A percentile compares a stretch with the other conserved stretches of the same genome.
Conservation (phyloP, 2,797 vertebrate genomes). For the Scyliorhinus canicula region DNA sequence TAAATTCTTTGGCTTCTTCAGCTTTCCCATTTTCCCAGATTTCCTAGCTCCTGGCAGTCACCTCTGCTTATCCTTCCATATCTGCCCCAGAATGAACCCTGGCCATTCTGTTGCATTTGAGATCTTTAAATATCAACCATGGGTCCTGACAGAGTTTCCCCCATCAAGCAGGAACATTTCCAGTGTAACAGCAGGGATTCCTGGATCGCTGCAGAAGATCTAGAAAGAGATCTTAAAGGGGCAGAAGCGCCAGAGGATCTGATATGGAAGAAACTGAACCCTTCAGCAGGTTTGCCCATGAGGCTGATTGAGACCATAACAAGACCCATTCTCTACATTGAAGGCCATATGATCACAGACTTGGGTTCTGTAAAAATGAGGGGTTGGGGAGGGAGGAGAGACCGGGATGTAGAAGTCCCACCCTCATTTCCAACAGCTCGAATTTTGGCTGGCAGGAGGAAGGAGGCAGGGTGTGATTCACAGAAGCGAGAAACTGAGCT, state of each 20-base stretch:
- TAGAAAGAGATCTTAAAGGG: not conserved
- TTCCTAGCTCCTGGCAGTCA: not conserved
- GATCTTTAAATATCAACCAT: not conserved
- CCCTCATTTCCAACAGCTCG: too few species aligned
- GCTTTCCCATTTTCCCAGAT: not conserved
- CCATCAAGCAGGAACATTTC: not conserved
- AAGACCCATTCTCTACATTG: not conserved
- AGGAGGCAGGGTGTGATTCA: too few species aligned
- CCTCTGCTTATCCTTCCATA: not conserved
- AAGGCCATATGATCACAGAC: not conserved
- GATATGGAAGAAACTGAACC: not conserved
- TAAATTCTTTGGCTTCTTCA: not conserved
- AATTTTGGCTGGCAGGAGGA: not conserved
- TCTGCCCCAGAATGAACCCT: not conserved
- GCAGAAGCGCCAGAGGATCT: not conserved
- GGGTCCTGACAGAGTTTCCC: not conserved
- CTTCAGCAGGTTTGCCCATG: not conserved
- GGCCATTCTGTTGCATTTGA: not conserved
- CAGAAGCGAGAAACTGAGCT: too few species aligned
- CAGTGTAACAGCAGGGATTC: not conserved
- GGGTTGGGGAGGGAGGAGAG: too few species aligned
- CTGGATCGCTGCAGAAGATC: not conserved
- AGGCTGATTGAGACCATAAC: not conserved
- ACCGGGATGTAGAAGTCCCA: not conserved
- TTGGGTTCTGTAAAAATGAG: not conserved